Base-by-base conservation (phyloP, 2,888 invertebrate genomes). In the Nymphalis c-album region DNA sequence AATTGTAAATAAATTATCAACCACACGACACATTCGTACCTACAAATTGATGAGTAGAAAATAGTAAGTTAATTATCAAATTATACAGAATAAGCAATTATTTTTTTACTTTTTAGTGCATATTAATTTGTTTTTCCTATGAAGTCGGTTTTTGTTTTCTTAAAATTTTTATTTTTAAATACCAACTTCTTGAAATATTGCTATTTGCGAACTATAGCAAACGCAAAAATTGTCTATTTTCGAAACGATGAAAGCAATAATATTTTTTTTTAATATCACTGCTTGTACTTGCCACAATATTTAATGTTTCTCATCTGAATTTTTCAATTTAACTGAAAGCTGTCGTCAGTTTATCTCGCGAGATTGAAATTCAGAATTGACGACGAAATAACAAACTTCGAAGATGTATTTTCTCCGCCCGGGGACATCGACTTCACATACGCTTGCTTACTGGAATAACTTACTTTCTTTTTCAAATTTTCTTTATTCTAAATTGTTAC, bases 291-390 rank as follows among this genome's bases (percentile, higher is more conserved):
- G 5, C 40, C n/a, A 18, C 8, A 18, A 46, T 64, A 57, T 60
- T 63, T 61, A 50, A 64, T 50, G 18, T 18, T 50, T 50, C n/a
- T 58, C 46, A 57, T 62, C 50, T 59, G 55, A 66, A 59, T 59
- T 67, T 61, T 53, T 61, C 69, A 57, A 67, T 67, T 58, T 67
- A 62, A 68, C 70, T 64, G 13, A 26, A 53, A 53, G 16, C 62
- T 55, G 51, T 48, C 59, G 63, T 50, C 48, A 16, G 60, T 67
- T 53, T 69, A 64, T 67, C 64, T 69, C 31, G 26, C 59, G 22
- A 74, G 67, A 73, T 73, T 74, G 74, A 71, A 71, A 73, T 69
- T 65, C 66, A 61, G 67, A 59, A 69, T 65, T 71, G 66, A 66
- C 67, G 31, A 67, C 60, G 63, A 67, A 68, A 68, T 63, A 64